Base-by-base conservation (phyloP, 2,888 invertebrate genomes). In the Alcis repandata region DNA sequence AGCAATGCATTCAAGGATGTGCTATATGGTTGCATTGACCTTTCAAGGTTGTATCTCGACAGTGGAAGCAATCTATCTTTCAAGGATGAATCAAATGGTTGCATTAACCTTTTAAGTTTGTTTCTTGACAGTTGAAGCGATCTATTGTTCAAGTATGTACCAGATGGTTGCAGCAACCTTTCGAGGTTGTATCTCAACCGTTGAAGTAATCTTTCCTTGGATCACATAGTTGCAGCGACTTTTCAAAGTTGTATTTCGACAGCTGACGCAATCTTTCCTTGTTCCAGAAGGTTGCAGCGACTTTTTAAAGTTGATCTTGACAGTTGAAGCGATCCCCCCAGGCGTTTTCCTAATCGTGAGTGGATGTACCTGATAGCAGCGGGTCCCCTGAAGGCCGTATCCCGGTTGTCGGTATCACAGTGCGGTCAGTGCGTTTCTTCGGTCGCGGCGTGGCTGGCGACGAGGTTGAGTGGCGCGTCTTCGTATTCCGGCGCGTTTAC, bases 401-500 rank as follows among this genome's bases (percentile, higher is more conserved):
- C 45, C 46, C 51, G 57, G 62, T 49, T 49, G 73, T 63, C 66
- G 63, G 67, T 79, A 79, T 81, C 82, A 79, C 82, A 82, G 80
- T 57, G 78, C 73, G 77, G 87, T 92, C 90, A 92, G 84, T 90
- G 94, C 84, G 93, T 94, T 82, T 95, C 95, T 71, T 95, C 95
- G 73, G 95, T 95, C 67, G 95, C 94, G 74, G 95, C 94, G 85
- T 96, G 96, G 59, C 95, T 95, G 49, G 96, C 94, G 56, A 96
- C 96, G 71, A 96, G 91, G 88, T 96, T 96, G 67, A 96, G 86
- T 13, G 96, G 96, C 74, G 95, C 94, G 74, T 96, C 96, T 75
- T 94, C 94, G 80, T 93, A 93, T 52, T 93, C 85, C 41, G 90
- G 86, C 48, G 89, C 83, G 72, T 88, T 81, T 69, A 91, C 79